A percentile compares a stretch with the other conserved stretches of the same genome.
phyloP scores from a whole-genome alignment of 2,113 vertebrate genomes.

The Noturus placidus region DNA sequence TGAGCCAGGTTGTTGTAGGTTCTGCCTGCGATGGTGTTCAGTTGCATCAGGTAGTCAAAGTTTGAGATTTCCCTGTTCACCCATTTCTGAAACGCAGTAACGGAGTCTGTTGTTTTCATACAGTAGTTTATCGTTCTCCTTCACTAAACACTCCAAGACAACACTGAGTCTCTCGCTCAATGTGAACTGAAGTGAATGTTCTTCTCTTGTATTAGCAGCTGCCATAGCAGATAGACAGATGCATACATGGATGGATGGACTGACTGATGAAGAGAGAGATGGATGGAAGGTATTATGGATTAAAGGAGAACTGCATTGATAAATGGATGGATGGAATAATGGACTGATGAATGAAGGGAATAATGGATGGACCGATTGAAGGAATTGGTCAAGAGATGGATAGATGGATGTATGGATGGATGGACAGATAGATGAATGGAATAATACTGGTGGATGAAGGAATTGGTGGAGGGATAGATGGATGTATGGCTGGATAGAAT shows the following conservation, averaged over 20 bases:
- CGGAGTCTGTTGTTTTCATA: neutral
- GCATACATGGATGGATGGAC: neutral
- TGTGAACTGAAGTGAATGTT: neutral
- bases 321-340: neutral
- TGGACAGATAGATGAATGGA: neutral
- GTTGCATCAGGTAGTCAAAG: slow-evolving; percentile 97
- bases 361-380: too few relatives aligned
- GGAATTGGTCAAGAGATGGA: too few relatives aligned
- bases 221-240: neutral
- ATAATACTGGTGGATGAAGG: neutral
- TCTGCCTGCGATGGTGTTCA: slow-evolving; percentile 95
- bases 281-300: neutral
- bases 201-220: neutral
- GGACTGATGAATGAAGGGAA: too few relatives aligned
- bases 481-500: too few relatives aligned
- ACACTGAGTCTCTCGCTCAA: neutral
- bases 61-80: slow-evolving; percentile 96
- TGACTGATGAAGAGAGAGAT: neutral
- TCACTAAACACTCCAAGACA: neutral
- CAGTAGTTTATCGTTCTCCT: neutral
- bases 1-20: slow-evolving; percentile 97
- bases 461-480: neutral
- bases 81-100: slow-evolving; percentile 83
- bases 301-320: neutral
- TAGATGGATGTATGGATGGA: neutral